phyloP scores from a whole-genome alignment of 2,888 invertebrate genomes.

The Myopa tessellatipennis region DNA sequence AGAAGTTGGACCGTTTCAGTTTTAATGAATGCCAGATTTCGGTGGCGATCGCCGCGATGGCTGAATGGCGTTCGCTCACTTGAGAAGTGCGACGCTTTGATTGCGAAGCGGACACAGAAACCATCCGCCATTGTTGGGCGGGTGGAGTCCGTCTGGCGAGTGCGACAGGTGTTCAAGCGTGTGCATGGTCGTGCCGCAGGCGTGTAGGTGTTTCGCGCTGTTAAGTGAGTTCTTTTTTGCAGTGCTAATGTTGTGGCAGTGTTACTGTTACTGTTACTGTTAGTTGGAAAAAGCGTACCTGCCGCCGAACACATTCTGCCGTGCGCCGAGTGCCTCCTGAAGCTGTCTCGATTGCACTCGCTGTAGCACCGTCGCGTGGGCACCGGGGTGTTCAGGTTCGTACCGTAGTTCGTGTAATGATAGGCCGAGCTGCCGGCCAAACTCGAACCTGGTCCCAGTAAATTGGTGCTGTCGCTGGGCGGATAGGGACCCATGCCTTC shows the following conservation, averaged over 20 bases:
- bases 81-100: no score
- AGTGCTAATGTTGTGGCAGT: constrained; percentile 36
- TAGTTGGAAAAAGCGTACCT: constrained; percentile 53
- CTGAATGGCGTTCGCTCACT: no score
- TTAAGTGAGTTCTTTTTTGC: not conserved
- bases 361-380: constrained; percentile 67
- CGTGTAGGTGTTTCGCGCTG: constrained; percentile 18
- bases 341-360: constrained; percentile 66
- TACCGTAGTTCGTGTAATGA: constrained; percentile 67
- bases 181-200: not conserved
- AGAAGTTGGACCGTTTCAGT: no score
- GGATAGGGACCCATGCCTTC: constrained; percentile 70
- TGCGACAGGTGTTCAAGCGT: no score
- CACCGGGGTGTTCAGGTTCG: constrained; percentile 68
- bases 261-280: constrained; percentile 24
- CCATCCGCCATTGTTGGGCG: no score
- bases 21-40: no score
- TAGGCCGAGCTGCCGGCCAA: constrained; percentile 60
- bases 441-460: constrained; percentile 66
- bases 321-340: constrained; percentile 68
- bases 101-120: no score
- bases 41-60: no score
- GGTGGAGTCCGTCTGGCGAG: no score
- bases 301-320: constrained; percentile 67
- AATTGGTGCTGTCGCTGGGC: constrained; percentile 68